Conservation (phyloP, 92 coral and sea anemone genomes). For the Epizoanthus ramosus region DNA sequence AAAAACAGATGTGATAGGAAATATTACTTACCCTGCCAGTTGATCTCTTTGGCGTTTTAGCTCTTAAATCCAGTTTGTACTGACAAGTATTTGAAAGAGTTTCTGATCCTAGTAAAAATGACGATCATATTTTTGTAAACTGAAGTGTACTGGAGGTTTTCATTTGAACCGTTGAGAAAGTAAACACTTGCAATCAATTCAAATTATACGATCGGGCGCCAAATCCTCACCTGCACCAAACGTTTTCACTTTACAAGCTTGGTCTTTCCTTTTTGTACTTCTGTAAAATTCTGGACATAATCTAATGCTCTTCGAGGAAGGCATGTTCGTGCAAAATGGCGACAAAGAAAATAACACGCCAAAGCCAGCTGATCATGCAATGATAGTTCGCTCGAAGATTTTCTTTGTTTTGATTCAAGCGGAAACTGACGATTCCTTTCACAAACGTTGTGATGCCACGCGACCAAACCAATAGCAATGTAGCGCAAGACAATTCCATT, state of each 20-base stretch:
- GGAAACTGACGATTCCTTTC: conserved; percentile 62
- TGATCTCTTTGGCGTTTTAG: conserved; percentile 13
- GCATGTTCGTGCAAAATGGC: conserved; percentile 59
- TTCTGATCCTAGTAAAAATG: neutral
- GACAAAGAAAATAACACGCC: conserved; percentile 46
- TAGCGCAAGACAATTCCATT: conserved; percentile 26
- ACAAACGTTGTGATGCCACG: conserved; percentile 39
- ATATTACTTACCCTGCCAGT: conserved; percentile 4
- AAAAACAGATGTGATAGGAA: neutral
- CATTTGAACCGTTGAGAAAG: conserved; percentile 40
- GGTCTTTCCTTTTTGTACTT: conserved; percentile 53
- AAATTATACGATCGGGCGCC: neutral
- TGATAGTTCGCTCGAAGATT: conserved; percentile 56
- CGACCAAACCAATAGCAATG: conserved; percentile 50
- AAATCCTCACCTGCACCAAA: conserved; percentile 36
- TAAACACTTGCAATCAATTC: neutral
- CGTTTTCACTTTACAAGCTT: neutral
- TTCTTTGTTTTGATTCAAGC: conserved; percentile 73
- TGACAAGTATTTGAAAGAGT: neutral
- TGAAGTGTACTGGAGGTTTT: neutral
- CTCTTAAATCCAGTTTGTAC: conserved; percentile 14
- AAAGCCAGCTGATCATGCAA: conserved; percentile 79
- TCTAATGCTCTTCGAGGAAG: conserved; percentile 78
- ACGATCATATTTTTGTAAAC: neutral
- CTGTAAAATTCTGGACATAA: conserved; percentile 84